These are phyloP conservation scores for Chrysomallon squamiferum DNA, from an alignment of 1,140 invertebrate genomes.

Conservation along the genomic window DNA sequence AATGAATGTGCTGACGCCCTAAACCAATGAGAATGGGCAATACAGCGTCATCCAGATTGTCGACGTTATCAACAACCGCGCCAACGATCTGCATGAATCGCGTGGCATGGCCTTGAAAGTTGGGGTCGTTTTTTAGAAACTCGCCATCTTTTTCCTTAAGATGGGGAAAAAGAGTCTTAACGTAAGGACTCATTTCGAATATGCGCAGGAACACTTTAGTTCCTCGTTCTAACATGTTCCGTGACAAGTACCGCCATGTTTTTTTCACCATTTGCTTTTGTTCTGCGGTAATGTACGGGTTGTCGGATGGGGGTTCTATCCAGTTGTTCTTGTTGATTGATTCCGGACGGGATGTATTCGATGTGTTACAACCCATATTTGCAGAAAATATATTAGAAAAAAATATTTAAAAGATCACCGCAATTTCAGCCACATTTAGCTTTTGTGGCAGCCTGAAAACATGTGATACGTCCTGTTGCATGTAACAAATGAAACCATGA, in stretches of 20 bases:
- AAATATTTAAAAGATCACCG: too few relatives aligned
- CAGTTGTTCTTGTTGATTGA: neutral
- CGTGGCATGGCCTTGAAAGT: slow-evolving; percentile 42
- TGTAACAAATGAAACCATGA: too few relatives aligned
- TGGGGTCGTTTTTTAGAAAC: slow-evolving; percentile 16
- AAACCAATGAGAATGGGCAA: slow-evolving; percentile 26
- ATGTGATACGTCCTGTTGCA: too few relatives aligned
- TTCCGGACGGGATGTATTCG: neutral
- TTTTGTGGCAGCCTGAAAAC: too few relatives aligned
- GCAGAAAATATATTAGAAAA: too few relatives aligned
- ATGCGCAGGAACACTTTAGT: slow-evolving; percentile 37
- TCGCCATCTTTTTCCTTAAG: slow-evolving; percentile 25
- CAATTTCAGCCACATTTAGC: too few relatives aligned
- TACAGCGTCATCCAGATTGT: slow-evolving; percentile 26
- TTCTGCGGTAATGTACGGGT: slow-evolving; percentile 7
- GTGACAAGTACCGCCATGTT: slow-evolving; percentile 36
- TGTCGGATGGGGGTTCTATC: neutral
- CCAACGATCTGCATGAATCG: slow-evolving; percentile 48
- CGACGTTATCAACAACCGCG: slow-evolving; percentile 40
- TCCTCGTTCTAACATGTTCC: slow-evolving; percentile 29
- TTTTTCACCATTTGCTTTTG: slow-evolving; percentile 30
- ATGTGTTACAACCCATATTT: neutral
- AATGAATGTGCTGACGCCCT: slow-evolving; percentile 36
- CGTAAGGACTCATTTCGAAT: slow-evolving; percentile 36
- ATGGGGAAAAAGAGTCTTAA: slow-evolving; percentile 36